Conservation (phyloP, 35 echinoderm and acorn worm genomes). For the Lytechinus variegatus region DNA sequence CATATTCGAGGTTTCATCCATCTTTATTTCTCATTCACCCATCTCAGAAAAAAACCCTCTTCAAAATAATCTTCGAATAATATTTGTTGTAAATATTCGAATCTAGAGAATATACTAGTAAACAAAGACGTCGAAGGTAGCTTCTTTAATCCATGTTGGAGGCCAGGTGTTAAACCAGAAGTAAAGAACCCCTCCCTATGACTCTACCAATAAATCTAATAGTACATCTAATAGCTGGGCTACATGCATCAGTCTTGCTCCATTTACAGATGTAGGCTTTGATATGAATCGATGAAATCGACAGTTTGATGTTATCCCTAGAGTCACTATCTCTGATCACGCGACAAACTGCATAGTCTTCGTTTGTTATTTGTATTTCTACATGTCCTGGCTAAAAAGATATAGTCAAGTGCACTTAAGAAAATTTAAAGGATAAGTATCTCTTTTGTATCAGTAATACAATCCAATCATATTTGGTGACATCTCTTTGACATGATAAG, state of each 20-base stretch:
- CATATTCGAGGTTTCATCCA: too few species aligned
- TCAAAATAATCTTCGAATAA: neutral
- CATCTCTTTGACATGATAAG: too few species aligned
- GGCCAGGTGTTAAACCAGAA: neutral
- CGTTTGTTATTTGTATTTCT: neutral
- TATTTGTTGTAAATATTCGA: neutral
- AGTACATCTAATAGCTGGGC: neutral
- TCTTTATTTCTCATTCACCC: neutral
- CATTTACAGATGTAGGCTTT: conserved; percentile 10
- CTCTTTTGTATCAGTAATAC: neutral
- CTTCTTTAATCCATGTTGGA: neutral
- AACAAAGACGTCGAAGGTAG: neutral
- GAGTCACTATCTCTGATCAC: conserved; percentile 26
- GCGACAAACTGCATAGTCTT: neutral
- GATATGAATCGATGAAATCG: conserved; percentile 31
- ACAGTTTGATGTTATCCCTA: conserved; percentile 11
- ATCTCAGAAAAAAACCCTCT: neutral
- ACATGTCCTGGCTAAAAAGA: neutral
- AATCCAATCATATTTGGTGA: too few species aligned
- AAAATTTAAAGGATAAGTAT: neutral
- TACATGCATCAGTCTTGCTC: neutral
- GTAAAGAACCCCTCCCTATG: neutral
- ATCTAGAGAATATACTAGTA: neutral
- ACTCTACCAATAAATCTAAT: neutral
- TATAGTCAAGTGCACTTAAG: neutral